These are phyloP conservation scores for Hemicentrotus pulcherrimus DNA, from an alignment of 35 echinoderm and acorn worm species.

Conservation along the genomic window DNA sequence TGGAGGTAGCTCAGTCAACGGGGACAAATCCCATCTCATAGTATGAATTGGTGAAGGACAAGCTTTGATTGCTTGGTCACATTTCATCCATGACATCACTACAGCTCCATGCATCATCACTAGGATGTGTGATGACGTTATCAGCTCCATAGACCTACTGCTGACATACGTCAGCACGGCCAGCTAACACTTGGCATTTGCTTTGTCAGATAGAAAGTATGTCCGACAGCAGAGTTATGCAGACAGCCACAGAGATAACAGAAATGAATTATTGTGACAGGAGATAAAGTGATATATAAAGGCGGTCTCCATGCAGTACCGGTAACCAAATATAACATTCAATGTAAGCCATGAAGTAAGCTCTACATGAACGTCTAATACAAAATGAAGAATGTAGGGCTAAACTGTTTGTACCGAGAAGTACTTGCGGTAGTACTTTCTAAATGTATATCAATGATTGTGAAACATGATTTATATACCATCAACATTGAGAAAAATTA, in stretches of 20 bases:
- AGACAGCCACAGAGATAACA: background rate
- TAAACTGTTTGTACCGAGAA: no score
- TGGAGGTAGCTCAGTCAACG: no score
- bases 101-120: background rate
- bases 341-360: no score
- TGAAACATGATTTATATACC: background rate
- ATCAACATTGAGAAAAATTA: no score
- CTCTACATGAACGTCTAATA: no score
- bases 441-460: background rate
- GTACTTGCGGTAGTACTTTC: no score
- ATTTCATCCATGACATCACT: background rate
- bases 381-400: no score
- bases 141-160: background rate
- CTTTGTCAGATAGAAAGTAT: slow-evolving; percentile 2
- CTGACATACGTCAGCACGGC: background rate
- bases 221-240: background rate
- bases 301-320: no score
- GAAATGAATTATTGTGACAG: background rate
- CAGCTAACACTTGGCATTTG: background rate
- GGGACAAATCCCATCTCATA: no score
- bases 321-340: no score
- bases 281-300: background rate
- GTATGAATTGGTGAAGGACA: no score
- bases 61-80: background rate
- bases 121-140: background rate